Evolutionary conservation across 2,113 vertebrate species (phyloP).

Genomic region (Siphamia tubifer): DNA sequence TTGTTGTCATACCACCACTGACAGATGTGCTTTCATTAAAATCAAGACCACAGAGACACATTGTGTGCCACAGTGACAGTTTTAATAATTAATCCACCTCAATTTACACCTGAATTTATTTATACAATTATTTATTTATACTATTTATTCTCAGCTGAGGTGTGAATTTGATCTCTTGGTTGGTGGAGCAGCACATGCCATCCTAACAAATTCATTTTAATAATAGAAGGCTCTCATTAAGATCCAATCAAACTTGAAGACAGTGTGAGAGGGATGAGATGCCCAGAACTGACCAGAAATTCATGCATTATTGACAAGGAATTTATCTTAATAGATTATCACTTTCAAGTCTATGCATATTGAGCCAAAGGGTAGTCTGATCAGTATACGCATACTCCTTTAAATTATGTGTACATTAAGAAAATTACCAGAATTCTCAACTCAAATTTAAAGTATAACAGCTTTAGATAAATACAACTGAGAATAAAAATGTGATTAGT

Average conservation of each 20-base stretch:
- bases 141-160: constrained; percentile 47
- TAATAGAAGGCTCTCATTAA: constrained; percentile 83
- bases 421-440: constrained; percentile 45
- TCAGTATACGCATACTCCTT: not conserved
- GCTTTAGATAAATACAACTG: constrained; percentile 28
- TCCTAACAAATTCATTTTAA: constrained; percentile 81
- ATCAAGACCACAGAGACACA: constrained; percentile 37
- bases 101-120: constrained; percentile 78
- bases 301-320: constrained; percentile 81
- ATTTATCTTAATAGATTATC: constrained; percentile 75
- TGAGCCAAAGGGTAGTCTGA: constrained; percentile 33
- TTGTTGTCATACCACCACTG: constrained; percentile 41
- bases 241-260: constrained; percentile 80
- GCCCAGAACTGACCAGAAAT: constrained; percentile 60
- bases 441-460: constrained; percentile 23
- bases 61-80: constrained; percentile 32
- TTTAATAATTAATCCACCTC: constrained; percentile 81
- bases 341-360: constrained; percentile 41
- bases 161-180: constrained; percentile 31
- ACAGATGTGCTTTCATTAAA: constrained; percentile 66
- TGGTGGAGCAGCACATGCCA: constrained; percentile 53
- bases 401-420: constrained; percentile 12
- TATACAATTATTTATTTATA: constrained; percentile 76
- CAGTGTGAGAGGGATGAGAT: constrained; percentile 64
- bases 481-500: constrained; percentile 52